Base-by-base conservation (phyloP, 2,797 vertebrate species). In the Podarcis lilfordi region DNA sequence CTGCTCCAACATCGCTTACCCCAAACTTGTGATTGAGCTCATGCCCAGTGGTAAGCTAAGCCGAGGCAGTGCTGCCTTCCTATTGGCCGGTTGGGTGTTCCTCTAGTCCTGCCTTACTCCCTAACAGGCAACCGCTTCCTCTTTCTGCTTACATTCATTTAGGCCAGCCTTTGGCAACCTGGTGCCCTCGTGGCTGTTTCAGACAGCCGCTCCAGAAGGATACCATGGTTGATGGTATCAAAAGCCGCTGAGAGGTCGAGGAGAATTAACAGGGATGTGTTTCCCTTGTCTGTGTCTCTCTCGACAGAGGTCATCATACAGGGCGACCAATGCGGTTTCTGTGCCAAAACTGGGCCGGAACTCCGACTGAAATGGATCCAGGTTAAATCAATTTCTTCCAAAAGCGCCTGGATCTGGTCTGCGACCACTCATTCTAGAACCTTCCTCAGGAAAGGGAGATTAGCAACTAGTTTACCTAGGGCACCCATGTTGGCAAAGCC, bases 1-100 rank as follows among this genome's bases (percentile, higher is more conserved):
- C 89, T 99, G 99, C 94, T 99, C 98, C 96, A 99, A 98, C 96
- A 98, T 98, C 0, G 97, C 98, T 74, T 98, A 97, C 88, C 98
- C 98, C 87, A 98, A 98, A 94, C 96, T 99, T 93, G 98, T 99
- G 94, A 97, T 98, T 11, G 98, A 99, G 86, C 97, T 99, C 88
- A 98, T 99, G 98, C 98, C 98, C 29, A 96, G 96, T 0, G 98
- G 98, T 98, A 95, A 98, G 93, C 9, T 7, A 9, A 32, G 80
- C 10, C 2, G 15, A 32, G 35, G 37, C 66, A 15, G 61, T 15
- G 8, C 27, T 35, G 2, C 1, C 0, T 2, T 23, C 19, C 10
- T 8, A 29, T 69, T 21, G 10, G 50, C 8, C 0, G 1, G 21
- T 64, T 64, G 61, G 29, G 4, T 86, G 37, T 55, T 6, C 27